Evolutionary conservation across 2,888 invertebrate genomes (phyloP), one percentile per base, ranked within the genome.

Genomic region (Sarcophaga subvicina): DNA sequence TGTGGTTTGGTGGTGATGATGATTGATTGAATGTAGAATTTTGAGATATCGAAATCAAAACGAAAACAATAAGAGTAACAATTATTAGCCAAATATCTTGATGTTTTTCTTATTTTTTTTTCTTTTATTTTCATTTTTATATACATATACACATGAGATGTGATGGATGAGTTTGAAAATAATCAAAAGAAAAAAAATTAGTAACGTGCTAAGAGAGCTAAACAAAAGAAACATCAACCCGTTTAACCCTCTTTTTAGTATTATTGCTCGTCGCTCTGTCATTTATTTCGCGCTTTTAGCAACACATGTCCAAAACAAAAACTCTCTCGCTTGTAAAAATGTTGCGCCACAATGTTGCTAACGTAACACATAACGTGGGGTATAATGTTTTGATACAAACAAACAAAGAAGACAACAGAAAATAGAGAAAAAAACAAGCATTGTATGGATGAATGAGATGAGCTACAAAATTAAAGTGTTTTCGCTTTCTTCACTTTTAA

Each of bases 291-390:
- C 54, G 62, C 62, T 20, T 77, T 69, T 71, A 71, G 82, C 79
- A 82, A 86, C 83, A 86, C 80, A 83, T 73, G 72, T 69, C 77
- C 66, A 78, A 83, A 86, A 86, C n/a, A 71, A 71, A 83, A 77
- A 76, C 86, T 86, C 86, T 86, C 86, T 86, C 86, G 86, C 86
- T 86, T 86, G 86, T 86, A 83, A 85, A 77, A 83, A 86, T 86
- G 86, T 83, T 83, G 86, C 83, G 77, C 80, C 83, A 63, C 72
- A 78, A 78, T 81, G 81, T 82, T 81, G 85, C 85, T 75, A 73
- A 79, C 37, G 37, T 37, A 37, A 37, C 37, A 69, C 73, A 73
- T 81, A 72, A 71, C 49, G 12, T 72, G 64, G 37, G 37, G 60
- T 60, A 49, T 12, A 60, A 71, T 45, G 54, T 14, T 59, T 27